A percentile compares a stretch with the other conserved stretches of the same genome.
Evolutionary conservation across 2,888 invertebrate genomes (phyloP).

Genomic region (Deilephila porcellus): DNA sequence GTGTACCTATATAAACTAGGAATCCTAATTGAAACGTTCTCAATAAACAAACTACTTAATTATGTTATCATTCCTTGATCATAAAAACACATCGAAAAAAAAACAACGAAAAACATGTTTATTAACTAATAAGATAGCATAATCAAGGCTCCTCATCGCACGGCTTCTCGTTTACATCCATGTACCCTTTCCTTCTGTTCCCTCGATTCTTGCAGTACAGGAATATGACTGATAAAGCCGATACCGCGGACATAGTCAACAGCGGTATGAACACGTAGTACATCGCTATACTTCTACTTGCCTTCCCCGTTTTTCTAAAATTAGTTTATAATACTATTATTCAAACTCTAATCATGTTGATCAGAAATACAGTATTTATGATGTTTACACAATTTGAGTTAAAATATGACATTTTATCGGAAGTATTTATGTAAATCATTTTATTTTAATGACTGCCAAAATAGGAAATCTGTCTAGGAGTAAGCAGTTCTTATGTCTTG

Average conservation of each 20-base stretch:
- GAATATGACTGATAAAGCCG: slow-evolving; percentile 68
- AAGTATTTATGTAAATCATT: too few relatives aligned
- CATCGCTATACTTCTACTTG: slow-evolving; percentile 38
- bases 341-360: too few relatives aligned
- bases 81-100: neutral
- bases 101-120: neutral
- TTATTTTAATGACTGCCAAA: too few relatives aligned
- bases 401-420: too few relatives aligned
- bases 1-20: too few relatives aligned
- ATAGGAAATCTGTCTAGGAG: too few relatives aligned
- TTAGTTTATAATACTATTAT: neutral
- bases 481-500: too few relatives aligned
- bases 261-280: slow-evolving; percentile 63
- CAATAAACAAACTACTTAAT: too few relatives aligned
- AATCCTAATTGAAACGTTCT: too few relatives aligned
- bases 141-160: slow-evolving; percentile 48
- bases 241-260: slow-evolving; percentile 70
- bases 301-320: neutral
- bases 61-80: too few relatives aligned
- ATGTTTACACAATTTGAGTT: too few relatives aligned
- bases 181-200: slow-evolving; percentile 67
- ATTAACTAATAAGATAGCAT: slow-evolving; percentile 1
- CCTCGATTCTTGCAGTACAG: slow-evolving; percentile 69
- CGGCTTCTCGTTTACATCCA: slow-evolving; percentile 73
- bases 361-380: too few relatives aligned